Base-by-base conservation (phyloP, 2,113 vertebrate genomes). In the Triplophysa rosa region DNA sequence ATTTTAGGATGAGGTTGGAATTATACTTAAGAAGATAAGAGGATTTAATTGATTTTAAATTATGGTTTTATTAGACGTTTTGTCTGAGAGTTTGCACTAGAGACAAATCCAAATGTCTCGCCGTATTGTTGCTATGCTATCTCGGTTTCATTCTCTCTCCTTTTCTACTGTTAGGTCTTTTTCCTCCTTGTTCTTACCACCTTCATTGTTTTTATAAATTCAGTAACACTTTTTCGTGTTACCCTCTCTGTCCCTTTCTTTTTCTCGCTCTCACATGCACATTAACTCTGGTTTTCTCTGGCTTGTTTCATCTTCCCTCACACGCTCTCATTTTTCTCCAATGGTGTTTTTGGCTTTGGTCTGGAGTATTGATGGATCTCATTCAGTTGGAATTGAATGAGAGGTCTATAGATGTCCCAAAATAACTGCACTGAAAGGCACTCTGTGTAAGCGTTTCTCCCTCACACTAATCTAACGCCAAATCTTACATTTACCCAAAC, bases 321-420 rank as follows among this genome's bases (percentile, higher is more conserved):
- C 33, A 10, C 67, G 61, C 29, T 33, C 42, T 37, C 21, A 45
- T 73, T 71, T 68, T 74, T 73, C 45, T 67, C 68, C 67, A 64
- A 79, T 83, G 77, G 63, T 83, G 77, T 79, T 75, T 79, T 83
- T 73, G 67, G 81, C 77, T 79, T 69, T 49, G 42, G 16, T n/a
- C 64, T 75, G 77, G 42, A 58, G 69, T 82, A 71, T 67, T 82
- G 75, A 82, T 78, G 76, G 81, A 75, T 73, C 68, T 73, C 59
- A 59, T 71, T 72, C 81, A 67, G 81, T 29, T 67, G 71, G 69
- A 66, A 62, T 78, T 67, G 69, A 79, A 67, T 73, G 21, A 45
- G 26, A 78, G 80, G 12, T n/a, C 65, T 56, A 56, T 58, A 66
- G 49, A 82, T 54, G 67, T 76, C 37, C 54, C 79, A 67, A 61